Base-by-base conservation (phyloP, 2,888 invertebrate species). In the Tetramorium bicarinatum region DNA sequence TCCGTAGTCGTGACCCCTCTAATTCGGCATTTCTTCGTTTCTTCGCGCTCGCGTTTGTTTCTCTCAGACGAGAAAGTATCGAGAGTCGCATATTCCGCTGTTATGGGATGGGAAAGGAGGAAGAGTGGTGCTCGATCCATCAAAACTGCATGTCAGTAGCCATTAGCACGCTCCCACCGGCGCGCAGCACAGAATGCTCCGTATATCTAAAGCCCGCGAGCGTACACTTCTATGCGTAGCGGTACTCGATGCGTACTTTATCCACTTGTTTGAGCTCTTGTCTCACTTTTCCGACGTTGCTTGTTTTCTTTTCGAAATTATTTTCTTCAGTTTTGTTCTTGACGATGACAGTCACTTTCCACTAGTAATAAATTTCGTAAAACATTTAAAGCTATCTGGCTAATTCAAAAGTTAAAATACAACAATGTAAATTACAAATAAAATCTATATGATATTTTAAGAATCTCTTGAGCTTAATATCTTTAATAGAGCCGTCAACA, bases 71-170 rank as follows among this genome's bases (percentile, higher is more conserved):
- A 54, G 77, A 72, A 75, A 79, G 84, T 91, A 90, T 89, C 87
- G 82, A 76, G 86, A 85, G 87, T 86, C 91, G 86, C 88, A 87
- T 89, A 92, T 91, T 91, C 87, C 90, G 87, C 85, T 83, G 89
- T 81, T 83, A 71, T 85, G 85, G 90, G 87, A 87, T 90, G 89
- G 89, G 88, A 89, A 89, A 89, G 90, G 91, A 91, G 92, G 89
- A 91, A 92, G 92, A 92, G 91, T 90, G 90, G 90, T 91, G 90
- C 91, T 93, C 95, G 95, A 96, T 96, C 96, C 96, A 96, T 96
- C 96, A 96, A 96, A 95, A 95, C 95, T 95, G 95, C 95, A 95
- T 95, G 96, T 96, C 96, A 96, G 96, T 96, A 96, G 96, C 96
- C 96, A 96, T 96, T 96, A 96, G 96, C 95, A 95, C 95, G 95